Evolutionary conservation across 2,113 vertebrate genomes (phyloP), one percentile per base, ranked within the genome.

Genomic region (Nibea albiflora): DNA sequence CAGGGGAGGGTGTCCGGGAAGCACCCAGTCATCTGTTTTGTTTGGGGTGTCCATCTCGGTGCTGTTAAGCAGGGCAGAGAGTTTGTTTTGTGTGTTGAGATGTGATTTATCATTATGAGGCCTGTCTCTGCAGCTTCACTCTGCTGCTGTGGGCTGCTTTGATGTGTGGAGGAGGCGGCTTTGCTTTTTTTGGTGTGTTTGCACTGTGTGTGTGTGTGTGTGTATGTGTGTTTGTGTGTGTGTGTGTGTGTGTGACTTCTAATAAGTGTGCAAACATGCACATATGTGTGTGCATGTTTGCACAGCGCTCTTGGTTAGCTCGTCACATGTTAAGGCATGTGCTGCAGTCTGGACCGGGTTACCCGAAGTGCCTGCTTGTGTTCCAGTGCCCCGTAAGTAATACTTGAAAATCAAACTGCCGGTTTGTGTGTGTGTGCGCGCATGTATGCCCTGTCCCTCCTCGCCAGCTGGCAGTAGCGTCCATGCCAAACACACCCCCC

Each of bases 261-360:
- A 60, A 66, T 35, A 71, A 66, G 61, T 44, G 56, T 70, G 52
- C 22, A 61, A 39, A 63, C 60, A 70, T 26, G 24, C n/a, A 46
- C 46, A 46, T 17, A 11, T 56, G 57, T 64, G 42, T 67, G 49
- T 56, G 64, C 6, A 9, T 57, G 54, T 47, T 64, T 85, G 64
- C 54, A 64, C 53, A 71, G 42, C 19, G 20, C 9, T 75, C 56
- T 47, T n/a, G 56, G 20, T 63, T 19, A 14, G 54, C 10, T 46
- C 76, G 75, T 92, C 88, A 93, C 90, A 77, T 76, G 78, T 77
- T 53, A 39, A 66, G 50, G 31, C 90, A 78, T 86, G 87, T 90
- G 85, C 53, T 54, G 52, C 72, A 74, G 76, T 63, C 80, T 75
- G 78, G 72, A 79, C 71, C 0, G 57, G 73, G 75, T 60, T 39